These are phyloP conservation scores for Ommatoiulus sabulosus DNA, from an alignment of 2,888 invertebrate species.

Conservation along the genomic window DNA sequence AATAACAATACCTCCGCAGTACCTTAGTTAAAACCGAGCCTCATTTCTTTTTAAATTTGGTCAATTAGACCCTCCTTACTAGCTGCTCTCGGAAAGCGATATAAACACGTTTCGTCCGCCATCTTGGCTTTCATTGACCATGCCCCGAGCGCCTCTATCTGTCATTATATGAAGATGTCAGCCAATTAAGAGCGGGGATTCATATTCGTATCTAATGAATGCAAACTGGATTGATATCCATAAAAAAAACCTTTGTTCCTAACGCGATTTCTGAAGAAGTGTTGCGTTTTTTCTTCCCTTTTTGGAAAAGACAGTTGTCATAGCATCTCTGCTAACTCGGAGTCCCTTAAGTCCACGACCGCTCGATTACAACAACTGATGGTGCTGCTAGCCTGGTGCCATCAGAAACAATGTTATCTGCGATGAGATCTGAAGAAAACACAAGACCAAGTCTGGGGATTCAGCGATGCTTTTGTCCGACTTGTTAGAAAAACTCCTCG, in stretches of 20 bases:
- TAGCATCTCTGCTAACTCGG: neutral
- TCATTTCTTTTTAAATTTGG: slow-evolving; percentile 14
- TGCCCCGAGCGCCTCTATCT: neutral
- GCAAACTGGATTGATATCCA: slow-evolving; percentile 37
- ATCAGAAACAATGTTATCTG: slow-evolving; percentile 52
- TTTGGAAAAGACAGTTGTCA: neutral
- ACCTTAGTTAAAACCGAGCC: neutral
- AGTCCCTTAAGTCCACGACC: slow-evolving; percentile 48
- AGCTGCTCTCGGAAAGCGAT: slow-evolving; percentile 26
- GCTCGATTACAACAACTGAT: slow-evolving; percentile 54
- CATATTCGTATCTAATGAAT: slow-evolving; percentile 21
- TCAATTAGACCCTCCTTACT: slow-evolving; percentile 1
- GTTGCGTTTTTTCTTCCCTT: neutral
- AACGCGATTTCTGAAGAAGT: neutral
- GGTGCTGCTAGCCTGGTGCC: slow-evolving; percentile 33
- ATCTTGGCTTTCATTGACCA: neutral
- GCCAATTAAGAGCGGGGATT: neutral
- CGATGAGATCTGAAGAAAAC: slow-evolving; percentile 47
- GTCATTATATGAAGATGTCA: slow-evolving; percentile 25
- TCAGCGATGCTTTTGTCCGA: slow-evolving; percentile 46
- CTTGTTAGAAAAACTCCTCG: slow-evolving; percentile 42
- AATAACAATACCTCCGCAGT: neutral
- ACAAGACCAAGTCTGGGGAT: slow-evolving; percentile 51
- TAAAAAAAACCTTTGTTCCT: slow-evolving; percentile 3
- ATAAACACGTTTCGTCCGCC: neutral